A percentile compares a stretch with the other conserved stretches of the same genome.
Conservation (phyloP, 1,140 invertebrate species). For the Chymomyza costata region DNA sequence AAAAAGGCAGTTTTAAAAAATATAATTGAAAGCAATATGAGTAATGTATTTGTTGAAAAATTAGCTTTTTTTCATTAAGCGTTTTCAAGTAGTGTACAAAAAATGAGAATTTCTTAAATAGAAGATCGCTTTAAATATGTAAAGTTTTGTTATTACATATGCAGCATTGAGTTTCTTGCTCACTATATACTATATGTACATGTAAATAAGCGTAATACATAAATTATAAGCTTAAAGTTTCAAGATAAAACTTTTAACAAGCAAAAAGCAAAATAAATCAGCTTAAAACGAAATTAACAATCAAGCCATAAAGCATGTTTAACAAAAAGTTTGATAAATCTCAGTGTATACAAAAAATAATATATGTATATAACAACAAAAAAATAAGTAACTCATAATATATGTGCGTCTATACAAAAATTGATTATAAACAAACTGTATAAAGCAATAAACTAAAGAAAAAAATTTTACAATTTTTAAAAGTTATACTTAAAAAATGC, state of each 20-base stretch:
- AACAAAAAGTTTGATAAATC: conserved; percentile 41
- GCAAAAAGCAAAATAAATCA: conserved; percentile 32
- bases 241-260: conserved; percentile 56
- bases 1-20: conserved; percentile 27
- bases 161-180: conserved; percentile 56
- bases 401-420: conserved; percentile 28
- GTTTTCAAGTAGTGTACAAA: conserved; percentile 28
- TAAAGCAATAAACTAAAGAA: conserved; percentile 37
- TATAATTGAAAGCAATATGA: conserved; percentile 22
- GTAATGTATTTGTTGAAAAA: conserved; percentile 45
- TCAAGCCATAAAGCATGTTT: conserved; percentile 23
- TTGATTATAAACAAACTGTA: conserved; percentile 28
- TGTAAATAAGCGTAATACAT: conserved; percentile 54
- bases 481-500: conserved; percentile 60
- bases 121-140: conserved; percentile 55
- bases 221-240: conserved; percentile 44
- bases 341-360: conserved; percentile 40
- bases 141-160: conserved; percentile 44
- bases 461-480: conserved; percentile 59
- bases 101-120: conserved; percentile 39
- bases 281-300: conserved; percentile 17
- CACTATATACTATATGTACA: conserved; percentile 37
- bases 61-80: conserved; percentile 11
- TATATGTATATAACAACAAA: conserved; percentile 16
- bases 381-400: conserved; percentile 36